Evolutionary conservation across 1,140 invertebrate genomes (phyloP).

Genomic region (Sesamia nonagrioides): DNA sequence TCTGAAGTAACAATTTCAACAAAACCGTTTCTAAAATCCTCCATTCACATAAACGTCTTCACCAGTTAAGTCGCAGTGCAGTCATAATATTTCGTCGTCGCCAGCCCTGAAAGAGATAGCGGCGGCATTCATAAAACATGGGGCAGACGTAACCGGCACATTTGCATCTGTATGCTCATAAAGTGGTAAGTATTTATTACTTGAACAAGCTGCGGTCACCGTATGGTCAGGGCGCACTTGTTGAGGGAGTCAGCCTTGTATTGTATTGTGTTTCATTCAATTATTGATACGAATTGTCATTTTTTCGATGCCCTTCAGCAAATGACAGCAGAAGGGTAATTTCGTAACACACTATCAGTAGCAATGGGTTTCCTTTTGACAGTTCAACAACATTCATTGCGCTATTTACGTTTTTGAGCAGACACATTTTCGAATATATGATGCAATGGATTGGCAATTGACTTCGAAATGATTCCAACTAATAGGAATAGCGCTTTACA

Average conservation of each 20-base stretch:
- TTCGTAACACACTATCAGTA: too few relatives aligned
- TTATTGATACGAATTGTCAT: background rate
- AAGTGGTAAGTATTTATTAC: constrained; percentile 43
- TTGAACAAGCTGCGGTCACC: background rate
- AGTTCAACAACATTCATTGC: too few relatives aligned
- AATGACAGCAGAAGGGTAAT: too few relatives aligned
- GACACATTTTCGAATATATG: too few relatives aligned
- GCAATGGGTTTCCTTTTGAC: too few relatives aligned
- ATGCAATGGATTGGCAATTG: too few relatives aligned
- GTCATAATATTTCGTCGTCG: constrained; percentile 28
- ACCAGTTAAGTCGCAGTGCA: constrained; percentile 7
- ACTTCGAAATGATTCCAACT: too few relatives aligned
- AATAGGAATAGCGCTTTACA: too few relatives aligned
- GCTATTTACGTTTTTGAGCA: too few relatives aligned
- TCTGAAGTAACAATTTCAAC: background rate
- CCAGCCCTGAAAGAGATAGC: constrained; percentile 19
- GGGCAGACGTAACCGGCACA: constrained; percentile 3
- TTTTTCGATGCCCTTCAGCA: background rate
- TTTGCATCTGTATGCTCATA: constrained; percentile 39
- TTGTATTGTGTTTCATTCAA: background rate
- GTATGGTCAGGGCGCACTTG: constrained; percentile 23
- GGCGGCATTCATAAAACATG: constrained; percentile 30
- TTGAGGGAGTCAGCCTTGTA: constrained; percentile 1
- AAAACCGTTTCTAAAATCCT: background rate
- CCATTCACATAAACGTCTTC: background rate